A percentile compares a stretch with the other conserved stretches of the same genome.
Evolutionary conservation across 2,888 invertebrate species (phyloP).

Genomic region (Dorcus hopei): DNA sequence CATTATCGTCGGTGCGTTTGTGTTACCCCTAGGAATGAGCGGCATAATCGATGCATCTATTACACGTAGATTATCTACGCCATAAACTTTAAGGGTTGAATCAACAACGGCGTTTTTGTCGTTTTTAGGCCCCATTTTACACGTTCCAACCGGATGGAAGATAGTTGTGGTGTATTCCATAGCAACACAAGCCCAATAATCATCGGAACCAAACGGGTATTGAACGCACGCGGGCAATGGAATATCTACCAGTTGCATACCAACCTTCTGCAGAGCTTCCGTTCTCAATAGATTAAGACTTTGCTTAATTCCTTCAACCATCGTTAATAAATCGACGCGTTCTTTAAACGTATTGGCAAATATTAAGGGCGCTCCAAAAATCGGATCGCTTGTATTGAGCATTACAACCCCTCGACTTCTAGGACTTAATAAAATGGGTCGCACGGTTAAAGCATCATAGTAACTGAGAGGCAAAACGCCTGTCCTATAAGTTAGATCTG

Average conservation of each 20-base stretch:
- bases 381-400: slow-evolving; percentile 67
- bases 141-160: slow-evolving; percentile 67
- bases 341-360: slow-evolving; percentile 66
- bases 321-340: slow-evolving; percentile 60
- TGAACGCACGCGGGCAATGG: slow-evolving; percentile 59
- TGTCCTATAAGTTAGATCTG: slow-evolving; percentile 45
- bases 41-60: slow-evolving; percentile 70
- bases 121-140: slow-evolving; percentile 66
- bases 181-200: slow-evolving; percentile 65
- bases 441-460: slow-evolving; percentile 59
- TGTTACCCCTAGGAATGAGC: slow-evolving; percentile 52
- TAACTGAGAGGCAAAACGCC: slow-evolving; percentile 58
- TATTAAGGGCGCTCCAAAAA: slow-evolving; percentile 69
- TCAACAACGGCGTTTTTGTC: slow-evolving; percentile 66
- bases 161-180: slow-evolving; percentile 68
- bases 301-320: slow-evolving; percentile 61
- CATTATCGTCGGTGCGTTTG: slow-evolving; percentile 49
- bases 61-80: slow-evolving; percentile 61
- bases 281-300: slow-evolving; percentile 60
- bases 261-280: slow-evolving; percentile 56
- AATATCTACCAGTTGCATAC: slow-evolving; percentile 55
- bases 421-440: slow-evolving; percentile 62
- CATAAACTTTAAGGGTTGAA: slow-evolving; percentile 60
- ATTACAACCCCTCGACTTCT: slow-evolving; percentile 61
- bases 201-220: slow-evolving; percentile 59